Evolutionary conservation across 2,888 invertebrate species (phyloP).

Genomic region (Eulithis testata): DNA sequence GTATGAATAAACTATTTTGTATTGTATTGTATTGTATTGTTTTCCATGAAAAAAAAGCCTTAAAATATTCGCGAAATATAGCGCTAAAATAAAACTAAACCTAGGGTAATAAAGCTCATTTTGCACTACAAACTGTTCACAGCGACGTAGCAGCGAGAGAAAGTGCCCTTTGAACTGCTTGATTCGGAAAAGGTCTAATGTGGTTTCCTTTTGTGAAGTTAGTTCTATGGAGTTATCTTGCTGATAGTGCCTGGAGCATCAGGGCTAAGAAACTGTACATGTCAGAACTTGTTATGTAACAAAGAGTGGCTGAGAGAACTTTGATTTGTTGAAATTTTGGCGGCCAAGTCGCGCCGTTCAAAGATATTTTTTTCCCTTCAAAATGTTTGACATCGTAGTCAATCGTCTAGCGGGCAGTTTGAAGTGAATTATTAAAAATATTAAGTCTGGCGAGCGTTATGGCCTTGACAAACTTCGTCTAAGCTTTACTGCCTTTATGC

Average conservation of each 20-base stretch:
- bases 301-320: not conserved
- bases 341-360: too few species aligned
- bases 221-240: not conserved
- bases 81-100: not conserved
- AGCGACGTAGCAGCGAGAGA: not conserved
- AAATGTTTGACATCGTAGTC: too few species aligned
- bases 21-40: too few species aligned
- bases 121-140: not conserved
- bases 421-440: too few species aligned
- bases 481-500: too few species aligned
- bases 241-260: slow-evolving; percentile 1
- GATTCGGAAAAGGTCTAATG: slow-evolving; percentile 11
- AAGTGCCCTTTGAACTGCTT: slow-evolving; percentile 9
- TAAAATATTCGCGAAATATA: not conserved
- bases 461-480: too few species aligned
- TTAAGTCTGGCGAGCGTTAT: too few species aligned
- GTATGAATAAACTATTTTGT: too few species aligned
- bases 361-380: too few species aligned
- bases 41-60: too few species aligned
- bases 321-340: too few species aligned
- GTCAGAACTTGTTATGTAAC: not conserved
- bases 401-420: too few species aligned
- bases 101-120: not conserved
- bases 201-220: slow-evolving; percentile 9
- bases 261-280: not conserved